These are phyloP conservation scores for Ostrea denselamellosa DNA, from an alignment of 1,140 invertebrate genomes.

Conservation along the genomic window DNA sequence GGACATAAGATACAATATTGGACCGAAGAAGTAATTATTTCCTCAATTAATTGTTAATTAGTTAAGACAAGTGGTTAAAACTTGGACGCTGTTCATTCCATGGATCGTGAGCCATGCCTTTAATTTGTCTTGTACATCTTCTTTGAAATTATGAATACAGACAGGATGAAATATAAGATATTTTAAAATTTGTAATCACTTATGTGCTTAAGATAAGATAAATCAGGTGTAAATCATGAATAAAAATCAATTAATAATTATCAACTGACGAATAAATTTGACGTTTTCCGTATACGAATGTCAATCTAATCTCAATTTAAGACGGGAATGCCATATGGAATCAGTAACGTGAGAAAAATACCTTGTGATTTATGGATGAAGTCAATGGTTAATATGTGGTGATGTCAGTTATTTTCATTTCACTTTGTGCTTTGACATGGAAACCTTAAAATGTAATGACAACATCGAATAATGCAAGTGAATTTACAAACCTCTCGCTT, in stretches of 20 bases:
- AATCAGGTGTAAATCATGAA: slow-evolving; percentile 36
- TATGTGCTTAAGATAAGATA: neutral
- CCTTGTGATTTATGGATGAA: slow-evolving; percentile 1
- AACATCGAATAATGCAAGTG: neutral
- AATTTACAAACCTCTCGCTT: neutral
- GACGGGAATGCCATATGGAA: neutral
- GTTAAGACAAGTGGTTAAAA: neutral
- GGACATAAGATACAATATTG: neutral
- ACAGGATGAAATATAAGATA: neutral
- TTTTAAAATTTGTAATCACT: neutral
- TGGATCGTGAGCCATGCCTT: neutral
- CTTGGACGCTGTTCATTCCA: neutral
- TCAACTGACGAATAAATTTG: slow-evolving; percentile 3
- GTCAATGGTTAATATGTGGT: neutral
- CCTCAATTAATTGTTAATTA: neutral
- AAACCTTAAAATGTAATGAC: neutral
- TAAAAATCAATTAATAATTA: slow-evolving; percentile 41
- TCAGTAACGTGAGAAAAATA: slow-evolving; percentile 5
- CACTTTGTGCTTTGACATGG: neutral
- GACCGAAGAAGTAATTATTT: neutral
- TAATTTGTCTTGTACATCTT: neutral
- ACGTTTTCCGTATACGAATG: neutral
- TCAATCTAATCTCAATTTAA: neutral
- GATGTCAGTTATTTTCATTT: slow-evolving; percentile 15
- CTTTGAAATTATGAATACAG: neutral